Percentiles rank a stretch among this genome's conserved stretches.
Conservation (phyloP, 2,113 vertebrate species). For the Callionymus lyra region DNA sequence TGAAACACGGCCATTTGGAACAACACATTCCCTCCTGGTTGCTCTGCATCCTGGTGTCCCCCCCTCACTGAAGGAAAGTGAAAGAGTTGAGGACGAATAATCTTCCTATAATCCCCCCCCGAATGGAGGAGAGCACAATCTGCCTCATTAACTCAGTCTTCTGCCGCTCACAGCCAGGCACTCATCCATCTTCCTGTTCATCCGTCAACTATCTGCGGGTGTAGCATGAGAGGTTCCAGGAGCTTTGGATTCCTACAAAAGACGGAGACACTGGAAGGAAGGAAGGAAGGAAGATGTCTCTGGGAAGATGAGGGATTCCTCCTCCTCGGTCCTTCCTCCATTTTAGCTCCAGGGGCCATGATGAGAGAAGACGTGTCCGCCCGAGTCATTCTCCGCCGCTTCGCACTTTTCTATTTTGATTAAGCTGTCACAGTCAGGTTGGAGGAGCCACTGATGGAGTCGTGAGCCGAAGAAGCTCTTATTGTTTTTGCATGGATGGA, state of each 20-base stretch:
- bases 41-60: slow-evolving; percentile 10
- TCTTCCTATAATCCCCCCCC: slow-evolving; percentile 47
- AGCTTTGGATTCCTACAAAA: slow-evolving; percentile 29
- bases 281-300: slow-evolving; percentile 10
- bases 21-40: not conserved
- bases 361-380: slow-evolving; percentile 5
- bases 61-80: slow-evolving; percentile 12
- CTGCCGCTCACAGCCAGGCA: slow-evolving; percentile 18
- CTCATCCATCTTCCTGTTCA: slow-evolving; percentile 35
- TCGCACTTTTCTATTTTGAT: slow-evolving; percentile 21
- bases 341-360: slow-evolving; percentile 15
- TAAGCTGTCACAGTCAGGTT: slow-evolving; percentile 6
- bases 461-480: slow-evolving; percentile 10
- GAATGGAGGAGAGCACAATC: slow-evolving; percentile 38
- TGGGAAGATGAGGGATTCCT: slow-evolving; percentile 24
- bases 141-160: slow-evolving; percentile 49
- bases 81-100: slow-evolving; percentile 37
- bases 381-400: slow-evolving; percentile 1
- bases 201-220: slow-evolving; percentile 12
- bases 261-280: slow-evolving; percentile 15
- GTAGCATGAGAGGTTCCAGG: slow-evolving; percentile 20
- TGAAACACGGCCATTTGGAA: slow-evolving; percentile 11
- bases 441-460: slow-evolving; percentile 6
- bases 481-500: slow-evolving; percentile 18
- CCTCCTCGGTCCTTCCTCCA: slow-evolving; percentile 7